Base-by-base conservation (phyloP, 2,888 invertebrate genomes). In the Muscina levida region DNA sequence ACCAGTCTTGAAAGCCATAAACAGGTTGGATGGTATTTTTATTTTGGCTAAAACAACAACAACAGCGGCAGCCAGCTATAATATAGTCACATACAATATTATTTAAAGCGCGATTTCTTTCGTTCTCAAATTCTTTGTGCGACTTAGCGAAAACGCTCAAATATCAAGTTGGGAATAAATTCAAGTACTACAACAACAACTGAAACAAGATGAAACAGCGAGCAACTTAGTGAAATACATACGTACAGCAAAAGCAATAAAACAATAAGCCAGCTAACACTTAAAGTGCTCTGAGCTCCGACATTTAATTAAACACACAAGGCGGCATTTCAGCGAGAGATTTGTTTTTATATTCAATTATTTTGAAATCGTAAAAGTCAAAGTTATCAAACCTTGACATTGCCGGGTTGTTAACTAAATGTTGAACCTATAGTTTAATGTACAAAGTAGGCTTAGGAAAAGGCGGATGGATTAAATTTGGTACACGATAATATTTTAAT, bases 1-100 rank as follows among this genome's bases (percentile, higher is more conserved):
- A 81, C 77, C 77, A 67, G 81, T 77, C 68, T 72, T 65, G 51
- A 81, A 70, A 73, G 66, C 70, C 42, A 17, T 42, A 80, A 77
- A 80, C 80, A 77, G 77, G 80, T 80, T 80, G 77, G 71, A 66
- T 74, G 72, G 15, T 62, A 39, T 62, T 62, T 42, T 62, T 19
- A 62, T 39, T 62, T 59, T 62, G 62, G 62, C 39, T 26, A 42
- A 19, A 62, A 62, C 22, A 62, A 42, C 62, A 42, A 22, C 48
- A 51, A 46, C 19, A 26, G 37, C n/a, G 17, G 13, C 26, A 6
- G 26, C 53, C n/a, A n/a, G n/a, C n/a, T n/a, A n/a, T n/a, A n/a
- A n/a, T 31, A 31, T 31, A 31, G 31, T 11, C 42, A 51, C 70
- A 48, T 39, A 57, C 48, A 39, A 71, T 74, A 73, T 72, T 76